Evolutionary conservation across 2,113 vertebrate species (phyloP), one percentile per base, ranked within the genome.

Genomic region (Hydrochoerus hydrochaeris): DNA sequence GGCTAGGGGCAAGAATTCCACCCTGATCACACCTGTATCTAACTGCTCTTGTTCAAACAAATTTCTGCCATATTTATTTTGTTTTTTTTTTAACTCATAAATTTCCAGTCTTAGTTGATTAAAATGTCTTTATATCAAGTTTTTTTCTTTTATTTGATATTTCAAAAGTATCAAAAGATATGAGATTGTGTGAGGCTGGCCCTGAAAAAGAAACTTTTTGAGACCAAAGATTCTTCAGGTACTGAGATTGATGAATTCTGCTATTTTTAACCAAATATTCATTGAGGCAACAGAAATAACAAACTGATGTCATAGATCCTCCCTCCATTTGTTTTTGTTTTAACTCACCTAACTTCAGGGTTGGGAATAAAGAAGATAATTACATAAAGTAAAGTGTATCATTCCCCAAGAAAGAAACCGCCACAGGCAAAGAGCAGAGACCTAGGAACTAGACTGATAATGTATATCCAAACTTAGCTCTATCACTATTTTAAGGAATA

Each of bases 271-370:
- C 8, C 10, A 62, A 60, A 73, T 88, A 63, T 85, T 95, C 54
- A 85, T 83, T 54, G 62, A 90, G 41, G 8, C 12, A 78, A 57
- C 8, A 73, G 49, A 71, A 80, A n/a, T 0, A 85, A 4, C 19
- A 69, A 92, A 96, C 7, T 62, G 41, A 38, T 81, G 11, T 1
- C 1, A 5, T 52, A 63, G 22, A 71, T 10, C 49, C 88, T n/a
- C 81, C 32, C 67, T 58, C n/a, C 7, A 38, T 87, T 9, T 71
- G n/a, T 38, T 26, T 87, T 71, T 69, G 20, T 17, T 49, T n/a
- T 86, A 83, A 81, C 83, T 92, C 30, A 80, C 7, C 9, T 94
- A 54, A 91, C 91, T 96, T 78, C 24, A 91, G 7, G 14, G 20
- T 19, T 41, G 38, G 20, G 1, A 1, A 0, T 84, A 84, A 85